A percentile compares a stretch with the other conserved stretches of the same genome.
These are phyloP conservation scores for Melanchra persicariae DNA, from an alignment of 2,888 invertebrate genomes.

Conservation along the genomic window DNA sequence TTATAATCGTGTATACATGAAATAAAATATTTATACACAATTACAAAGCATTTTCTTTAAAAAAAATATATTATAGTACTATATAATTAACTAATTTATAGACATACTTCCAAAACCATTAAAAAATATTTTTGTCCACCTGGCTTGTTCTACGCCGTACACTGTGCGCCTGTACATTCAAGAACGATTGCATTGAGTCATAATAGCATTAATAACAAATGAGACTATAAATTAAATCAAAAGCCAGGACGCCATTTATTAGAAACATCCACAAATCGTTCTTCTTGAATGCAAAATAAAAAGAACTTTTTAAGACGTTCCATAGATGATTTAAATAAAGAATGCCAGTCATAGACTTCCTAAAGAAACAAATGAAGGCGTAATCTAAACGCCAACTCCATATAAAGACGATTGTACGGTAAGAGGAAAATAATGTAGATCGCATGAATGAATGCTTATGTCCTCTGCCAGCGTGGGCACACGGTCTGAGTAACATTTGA, in stretches of 20 bases:
- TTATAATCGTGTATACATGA: too few species aligned
- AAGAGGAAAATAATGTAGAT: slow-evolving; percentile 71
- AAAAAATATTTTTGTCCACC: too few species aligned
- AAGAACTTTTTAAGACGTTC: slow-evolving; percentile 18
- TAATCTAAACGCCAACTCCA: slow-evolving; percentile 44
- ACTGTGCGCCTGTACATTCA: slow-evolving; percentile 24
- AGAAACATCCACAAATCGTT: neutral
- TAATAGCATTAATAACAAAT: slow-evolving; percentile 15
- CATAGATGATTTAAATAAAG: slow-evolving; percentile 41
- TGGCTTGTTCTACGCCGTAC: too few species aligned
- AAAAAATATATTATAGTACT: too few species aligned
- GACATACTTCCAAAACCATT: too few species aligned
- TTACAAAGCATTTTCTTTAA: too few species aligned
- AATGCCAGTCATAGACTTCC: slow-evolving; percentile 34
- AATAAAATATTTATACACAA: too few species aligned
- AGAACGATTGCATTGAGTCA: slow-evolving; percentile 29
- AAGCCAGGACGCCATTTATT: neutral
- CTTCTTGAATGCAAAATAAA: neutral
- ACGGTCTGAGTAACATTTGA: slow-evolving; percentile 70
- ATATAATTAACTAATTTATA: too few species aligned
- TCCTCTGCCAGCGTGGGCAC: slow-evolving; percentile 72
- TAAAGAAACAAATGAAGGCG: slow-evolving; percentile 35
- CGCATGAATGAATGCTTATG: slow-evolving; percentile 72
- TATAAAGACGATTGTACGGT: slow-evolving; percentile 46
- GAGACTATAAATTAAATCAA: slow-evolving; percentile 13